Percentiles rank a stretch among this genome's conserved stretches.
These are phyloP conservation scores for Sarcophaga bullata DNA, from an alignment of 1,140 invertebrate genomes.

Conservation along the genomic window DNA sequence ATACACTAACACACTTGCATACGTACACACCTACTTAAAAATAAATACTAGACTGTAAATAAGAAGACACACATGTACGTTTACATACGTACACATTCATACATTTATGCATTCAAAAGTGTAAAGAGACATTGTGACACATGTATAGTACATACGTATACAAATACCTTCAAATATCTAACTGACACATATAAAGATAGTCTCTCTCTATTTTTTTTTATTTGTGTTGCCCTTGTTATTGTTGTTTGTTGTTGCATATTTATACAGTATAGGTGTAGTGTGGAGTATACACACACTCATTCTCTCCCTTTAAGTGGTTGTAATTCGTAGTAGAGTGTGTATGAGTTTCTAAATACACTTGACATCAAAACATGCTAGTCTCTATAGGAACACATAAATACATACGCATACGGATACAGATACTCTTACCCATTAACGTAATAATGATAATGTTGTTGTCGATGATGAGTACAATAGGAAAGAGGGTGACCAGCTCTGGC, in stretches of 20 bases:
- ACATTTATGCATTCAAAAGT: no score
- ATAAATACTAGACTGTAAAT: no score
- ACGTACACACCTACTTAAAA: no score
- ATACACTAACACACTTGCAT: neutral
- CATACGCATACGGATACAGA: neutral
- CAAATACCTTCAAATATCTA: neutral
- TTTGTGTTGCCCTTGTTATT: neutral
- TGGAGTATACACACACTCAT: neutral
- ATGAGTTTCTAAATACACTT: neutral
- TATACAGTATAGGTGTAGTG: neutral
- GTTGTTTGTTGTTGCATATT: neutral
- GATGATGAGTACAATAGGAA: neutral
- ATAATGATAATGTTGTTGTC: constrained; percentile 12
- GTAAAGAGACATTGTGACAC: no score
- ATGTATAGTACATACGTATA: no score
- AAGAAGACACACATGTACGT: neutral
- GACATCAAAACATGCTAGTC: neutral
- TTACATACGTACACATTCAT: neutral
- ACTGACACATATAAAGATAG: neutral
- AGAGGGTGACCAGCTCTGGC: neutral
- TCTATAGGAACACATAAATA: neutral
- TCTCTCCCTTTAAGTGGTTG: no score
- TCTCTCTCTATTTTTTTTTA: no score
- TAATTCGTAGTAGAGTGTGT: neutral
- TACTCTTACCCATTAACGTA: neutral